Evolutionary conservation across 2,797 vertebrate genomes (phyloP).

Genomic region (Chelonia mydas): DNA sequence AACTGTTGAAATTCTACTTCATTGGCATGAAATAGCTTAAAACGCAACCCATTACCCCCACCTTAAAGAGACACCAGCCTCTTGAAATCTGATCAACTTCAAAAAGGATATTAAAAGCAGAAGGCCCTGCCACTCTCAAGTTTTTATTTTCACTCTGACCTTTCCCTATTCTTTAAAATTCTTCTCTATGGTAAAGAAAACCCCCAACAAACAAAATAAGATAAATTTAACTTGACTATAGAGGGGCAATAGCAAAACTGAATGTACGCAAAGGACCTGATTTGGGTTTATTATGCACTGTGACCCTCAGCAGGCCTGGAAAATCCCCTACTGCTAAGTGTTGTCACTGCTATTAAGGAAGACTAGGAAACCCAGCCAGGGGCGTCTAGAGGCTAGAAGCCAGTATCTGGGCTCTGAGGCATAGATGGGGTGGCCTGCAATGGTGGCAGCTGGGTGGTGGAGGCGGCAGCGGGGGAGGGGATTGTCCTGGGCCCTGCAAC

Average conservation of each 20-base stretch:
- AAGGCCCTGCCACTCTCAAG: neutral
- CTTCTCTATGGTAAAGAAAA: neutral
- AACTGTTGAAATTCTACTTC: neutral
- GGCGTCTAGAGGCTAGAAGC: neutral
- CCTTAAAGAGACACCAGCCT: neutral
- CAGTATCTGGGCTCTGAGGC: neutral
- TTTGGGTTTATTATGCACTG: neutral
- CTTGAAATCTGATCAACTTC: neutral
- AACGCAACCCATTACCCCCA: neutral
- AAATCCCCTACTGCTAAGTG: neutral
- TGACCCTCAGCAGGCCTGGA: neutral
- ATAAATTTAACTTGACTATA: neutral
- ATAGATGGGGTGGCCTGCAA: neutral
- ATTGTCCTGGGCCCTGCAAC: neutral
- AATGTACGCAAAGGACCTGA: neutral
- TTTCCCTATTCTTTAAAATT: neutral
- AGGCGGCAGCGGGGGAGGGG: too few relatives aligned
- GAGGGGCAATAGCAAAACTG: neutral
- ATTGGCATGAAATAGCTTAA: neutral
- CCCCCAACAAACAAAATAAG: neutral
- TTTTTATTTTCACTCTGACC: neutral
- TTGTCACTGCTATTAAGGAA: neutral
- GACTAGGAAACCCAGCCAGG: neutral
- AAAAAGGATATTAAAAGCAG: neutral
- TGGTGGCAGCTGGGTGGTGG: too few relatives aligned